Evolutionary conservation across 2,113 vertebrate species (phyloP).

Genomic region (Bothrops jararaca): DNA sequence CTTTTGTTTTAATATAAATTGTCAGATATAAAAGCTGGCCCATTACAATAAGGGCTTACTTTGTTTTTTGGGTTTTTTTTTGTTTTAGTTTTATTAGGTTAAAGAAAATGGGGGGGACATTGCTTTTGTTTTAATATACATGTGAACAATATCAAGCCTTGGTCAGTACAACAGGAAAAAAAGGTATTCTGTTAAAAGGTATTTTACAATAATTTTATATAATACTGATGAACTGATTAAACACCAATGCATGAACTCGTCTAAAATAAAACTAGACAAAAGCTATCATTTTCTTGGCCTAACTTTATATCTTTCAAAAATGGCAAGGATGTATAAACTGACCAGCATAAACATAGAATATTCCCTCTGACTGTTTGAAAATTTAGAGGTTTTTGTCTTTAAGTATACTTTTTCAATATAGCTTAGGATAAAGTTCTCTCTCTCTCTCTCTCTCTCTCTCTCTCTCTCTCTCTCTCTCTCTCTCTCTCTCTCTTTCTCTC

Average conservation of each 20-base stretch:
- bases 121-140: conserved; percentile 35
- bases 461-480: neutral
- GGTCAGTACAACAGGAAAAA: conserved; percentile 51
- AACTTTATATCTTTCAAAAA: conserved; percentile 54
- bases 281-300: conserved; percentile 21
- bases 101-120: conserved; percentile 1
- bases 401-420: conserved; percentile 14
- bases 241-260: neutral
- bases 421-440: conserved; percentile 11
- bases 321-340: neutral
- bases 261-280: neutral
- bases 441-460: too few species aligned
- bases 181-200: conserved; percentile 39
- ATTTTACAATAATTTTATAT: conserved; percentile 33
- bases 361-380: neutral
- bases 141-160: neutral
- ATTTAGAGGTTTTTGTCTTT: conserved; percentile 5
- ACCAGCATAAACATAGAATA: neutral
- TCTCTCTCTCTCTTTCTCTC: neutral
- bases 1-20: conserved; percentile 80
- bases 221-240: conserved; percentile 48
- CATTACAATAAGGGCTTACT: conserved; percentile 67
- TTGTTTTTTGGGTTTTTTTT: conserved; percentile 50
- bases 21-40: conserved; percentile 74
- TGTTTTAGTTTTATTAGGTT: neutral